Base-by-base conservation (phyloP, 2,113 vertebrate species). In the Tetrax tetrax region DNA sequence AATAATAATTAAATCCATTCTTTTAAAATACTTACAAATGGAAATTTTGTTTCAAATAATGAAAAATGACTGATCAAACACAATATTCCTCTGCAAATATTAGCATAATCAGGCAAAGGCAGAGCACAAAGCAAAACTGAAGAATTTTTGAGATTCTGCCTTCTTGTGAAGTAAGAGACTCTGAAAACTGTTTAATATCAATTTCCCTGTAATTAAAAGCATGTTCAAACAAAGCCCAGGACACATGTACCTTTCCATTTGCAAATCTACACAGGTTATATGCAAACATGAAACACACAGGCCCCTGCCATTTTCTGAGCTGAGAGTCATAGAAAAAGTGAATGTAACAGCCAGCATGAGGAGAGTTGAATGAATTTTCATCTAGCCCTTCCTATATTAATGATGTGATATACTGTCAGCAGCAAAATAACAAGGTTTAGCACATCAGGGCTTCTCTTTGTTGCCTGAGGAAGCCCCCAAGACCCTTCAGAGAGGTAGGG, bases 31-130 rank as follows among this genome's bases (percentile, higher is more conserved):
- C 53, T 80, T 83, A 38, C 25, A 25, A 75, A 53, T 1, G 4
- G 28, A 51, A 54, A 33, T 70, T 57, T 90, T 92, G 28, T 87
- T 83, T 54, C 43, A 60, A 76, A 37, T 66, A 64, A 85, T 53
- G 23, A 66, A 71, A 90, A 88, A 71, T 56, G n/a, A 31, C 88
- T 69, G 74, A 50, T 50, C 57, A 88, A 85, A 66, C 18, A n/a
- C 21, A 77, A 50, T 54, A 66, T 51, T 82, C n/a, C 29, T 65
- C 37, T 13, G n/a, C 50, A 91, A 94, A 72, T 86, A 80, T 64
- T 86, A 64, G n/a, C 1, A 6, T 21, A 77, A 72, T 12, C 16
- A 48, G 37, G 24, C 14, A 77, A 83, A 89, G 64, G 21, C 48
- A 51, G 24, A 86, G 28, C 41, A 61, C 0, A 1, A 24, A 76